These are phyloP conservation scores for Dicyrtoma fusca DNA, from an alignment of 2,888 invertebrate species.

Conservation along the genomic window DNA sequence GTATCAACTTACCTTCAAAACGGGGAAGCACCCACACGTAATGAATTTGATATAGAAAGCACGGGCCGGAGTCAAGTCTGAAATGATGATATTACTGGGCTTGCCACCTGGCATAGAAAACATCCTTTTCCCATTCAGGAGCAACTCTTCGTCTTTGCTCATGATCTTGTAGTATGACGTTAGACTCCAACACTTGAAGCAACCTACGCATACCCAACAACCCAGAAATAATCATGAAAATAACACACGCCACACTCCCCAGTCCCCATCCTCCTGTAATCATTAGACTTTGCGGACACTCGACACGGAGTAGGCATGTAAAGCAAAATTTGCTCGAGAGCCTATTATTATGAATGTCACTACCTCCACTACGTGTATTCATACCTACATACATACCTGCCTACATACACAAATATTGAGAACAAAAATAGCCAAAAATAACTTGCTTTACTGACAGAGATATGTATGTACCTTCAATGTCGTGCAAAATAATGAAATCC, in stretches of 20 bases:
- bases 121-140: constrained; percentile 14
- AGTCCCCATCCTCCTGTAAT: no score
- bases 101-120: neutral
- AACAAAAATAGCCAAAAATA: neutral
- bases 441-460: no score
- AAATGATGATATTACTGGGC: constrained; percentile 1
- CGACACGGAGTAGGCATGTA: no score
- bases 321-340: no score
- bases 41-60: constrained; percentile 20
- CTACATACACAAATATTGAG: no score
- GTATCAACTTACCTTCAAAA: constrained; percentile 14
- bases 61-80: neutral
- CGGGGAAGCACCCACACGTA: constrained; percentile 15
- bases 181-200: constrained; percentile 24
- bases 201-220: no score
- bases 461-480: constrained; percentile 8
- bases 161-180: constrained; percentile 23
- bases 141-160: neutral
- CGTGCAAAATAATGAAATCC: constrained; percentile 20
- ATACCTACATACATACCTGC: no score
- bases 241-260: no score
- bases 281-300: no score
- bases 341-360: no score
- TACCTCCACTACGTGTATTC: no score
- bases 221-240: no score